These are phyloP conservation scores for Synergus itoensis DNA, from an alignment of 2,888 invertebrate species.

Conservation along the genomic window DNA sequence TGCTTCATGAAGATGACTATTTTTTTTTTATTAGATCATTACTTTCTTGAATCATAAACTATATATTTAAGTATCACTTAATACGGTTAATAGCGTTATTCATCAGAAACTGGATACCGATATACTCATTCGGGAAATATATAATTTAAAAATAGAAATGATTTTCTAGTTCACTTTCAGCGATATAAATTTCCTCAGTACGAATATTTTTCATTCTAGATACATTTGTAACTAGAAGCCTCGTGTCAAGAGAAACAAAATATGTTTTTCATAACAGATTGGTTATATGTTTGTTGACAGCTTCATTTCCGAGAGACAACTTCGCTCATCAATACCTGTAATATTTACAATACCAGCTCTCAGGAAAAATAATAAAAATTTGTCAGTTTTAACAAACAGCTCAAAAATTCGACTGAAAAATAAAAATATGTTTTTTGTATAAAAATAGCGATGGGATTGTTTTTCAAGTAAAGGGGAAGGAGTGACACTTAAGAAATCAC, in stretches of 20 bases:
- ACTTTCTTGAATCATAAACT: neutral
- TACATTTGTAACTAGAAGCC: conserved; percentile 8
- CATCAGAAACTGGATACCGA: no score
- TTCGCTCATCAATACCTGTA: conserved; percentile 2
- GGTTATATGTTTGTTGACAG: conserved; percentile 7
- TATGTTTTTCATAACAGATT: neutral
- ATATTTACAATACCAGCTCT: neutral
- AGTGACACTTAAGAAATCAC: neutral
- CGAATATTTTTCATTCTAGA: neutral
- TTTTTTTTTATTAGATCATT: neutral
- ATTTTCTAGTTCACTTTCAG: neutral
- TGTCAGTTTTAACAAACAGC: no score
- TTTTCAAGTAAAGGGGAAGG: no score
- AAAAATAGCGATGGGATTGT: neutral
- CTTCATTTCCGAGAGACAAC: conserved; percentile 10
- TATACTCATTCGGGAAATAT: no score
- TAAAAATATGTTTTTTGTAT: no score
- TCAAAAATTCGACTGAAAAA: no score
- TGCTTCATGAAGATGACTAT: conserved; percentile 9
- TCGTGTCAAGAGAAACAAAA: conserved; percentile 21
- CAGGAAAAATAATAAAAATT: neutral
- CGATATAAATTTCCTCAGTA: neutral
- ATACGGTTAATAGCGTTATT: neutral
- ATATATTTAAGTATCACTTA: no score
- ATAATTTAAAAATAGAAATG: neutral